A percentile compares a stretch with the other conserved stretches of the same genome.
These are phyloP conservation scores for Lindbergichthys nudifrons DNA, from an alignment of 2,797 vertebrate species.

Conservation along the genomic window DNA sequence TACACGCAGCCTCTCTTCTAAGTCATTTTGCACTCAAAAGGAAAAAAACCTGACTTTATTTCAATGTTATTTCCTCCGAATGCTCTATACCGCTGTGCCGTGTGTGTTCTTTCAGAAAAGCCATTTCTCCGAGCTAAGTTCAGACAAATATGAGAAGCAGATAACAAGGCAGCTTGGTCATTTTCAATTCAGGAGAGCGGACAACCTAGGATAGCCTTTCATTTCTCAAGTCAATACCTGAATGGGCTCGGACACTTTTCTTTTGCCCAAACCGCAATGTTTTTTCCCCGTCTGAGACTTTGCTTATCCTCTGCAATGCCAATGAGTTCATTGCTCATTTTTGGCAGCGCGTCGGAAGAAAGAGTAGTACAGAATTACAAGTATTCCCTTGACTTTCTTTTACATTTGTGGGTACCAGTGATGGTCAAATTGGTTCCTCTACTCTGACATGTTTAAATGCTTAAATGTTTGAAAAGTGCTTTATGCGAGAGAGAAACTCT, in stretches of 20 bases:
- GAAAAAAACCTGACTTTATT: slow-evolving; percentile 51
- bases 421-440: too few species aligned
- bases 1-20: slow-evolving; percentile 41
- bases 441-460: too few species aligned
- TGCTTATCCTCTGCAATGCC: slow-evolving; percentile 58
- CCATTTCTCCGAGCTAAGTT: slow-evolving; percentile 53
- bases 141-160: slow-evolving; percentile 64
- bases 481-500: too few species aligned
- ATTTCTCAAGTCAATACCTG: slow-evolving; percentile 63
- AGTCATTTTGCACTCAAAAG: slow-evolving; percentile 56
- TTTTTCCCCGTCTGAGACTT: slow-evolving; percentile 40
- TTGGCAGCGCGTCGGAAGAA: slow-evolving; percentile 38
- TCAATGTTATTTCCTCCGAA: slow-evolving; percentile 58
- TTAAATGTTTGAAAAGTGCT: too few species aligned
- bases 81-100: slow-evolving; percentile 22
- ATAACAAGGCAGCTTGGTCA: slow-evolving; percentile 64
- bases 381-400: slow-evolving; percentile 24
- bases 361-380: slow-evolving; percentile 39
- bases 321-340: slow-evolving; percentile 59
- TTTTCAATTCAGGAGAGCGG: slow-evolving; percentile 68
- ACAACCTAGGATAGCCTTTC: slow-evolving; percentile 67
- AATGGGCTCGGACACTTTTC: slow-evolving; percentile 46
- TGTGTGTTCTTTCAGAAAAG: slow-evolving; percentile 60
- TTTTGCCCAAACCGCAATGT: slow-evolving; percentile 39
- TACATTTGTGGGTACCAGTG: not conserved